Evolutionary conservation across 2,888 invertebrate genomes (phyloP).

Genomic region (Cryptus armator): DNA sequence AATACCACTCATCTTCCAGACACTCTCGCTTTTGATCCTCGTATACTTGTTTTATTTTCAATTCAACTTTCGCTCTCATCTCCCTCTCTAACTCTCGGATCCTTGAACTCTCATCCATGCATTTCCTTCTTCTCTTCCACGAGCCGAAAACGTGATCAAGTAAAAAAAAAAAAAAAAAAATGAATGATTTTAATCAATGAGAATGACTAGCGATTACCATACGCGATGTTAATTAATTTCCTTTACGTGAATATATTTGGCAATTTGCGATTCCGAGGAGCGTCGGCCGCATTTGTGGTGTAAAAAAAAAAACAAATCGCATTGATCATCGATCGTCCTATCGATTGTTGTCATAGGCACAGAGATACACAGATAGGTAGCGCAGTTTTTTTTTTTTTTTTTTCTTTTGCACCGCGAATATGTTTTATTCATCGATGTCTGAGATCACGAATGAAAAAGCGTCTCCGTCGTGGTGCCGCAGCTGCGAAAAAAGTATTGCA

Average conservation of each 20-base stretch:
- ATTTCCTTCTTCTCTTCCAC: constrained; percentile 42
- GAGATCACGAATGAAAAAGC: constrained; percentile 48
- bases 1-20: constrained; percentile 4
- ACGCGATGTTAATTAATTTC: background rate
- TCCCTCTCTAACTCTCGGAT: constrained; percentile 22
- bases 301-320: background rate
- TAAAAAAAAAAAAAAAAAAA: background rate
- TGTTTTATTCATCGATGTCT: constrained; percentile 54
- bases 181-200: background rate
- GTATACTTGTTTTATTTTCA: constrained; percentile 10
- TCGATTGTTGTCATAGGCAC: no score
- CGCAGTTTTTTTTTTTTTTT: background rate
- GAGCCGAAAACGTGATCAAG: constrained; percentile 17
- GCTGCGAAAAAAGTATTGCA: constrained; percentile 8
- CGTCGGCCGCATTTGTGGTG: background rate
- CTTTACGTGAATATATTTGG: background rate
- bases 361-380: background rate
- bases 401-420: constrained; percentile 2
- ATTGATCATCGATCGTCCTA: no score
- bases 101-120: constrained; percentile 21
- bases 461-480: background rate
- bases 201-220: background rate
- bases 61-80: constrained; percentile 44
- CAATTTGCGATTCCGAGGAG: background rate
- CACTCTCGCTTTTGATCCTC: constrained; percentile 27